Evolutionary conservation across 2,888 invertebrate species (phyloP).

Genomic region (Teleogryllus oceanicus): DNA sequence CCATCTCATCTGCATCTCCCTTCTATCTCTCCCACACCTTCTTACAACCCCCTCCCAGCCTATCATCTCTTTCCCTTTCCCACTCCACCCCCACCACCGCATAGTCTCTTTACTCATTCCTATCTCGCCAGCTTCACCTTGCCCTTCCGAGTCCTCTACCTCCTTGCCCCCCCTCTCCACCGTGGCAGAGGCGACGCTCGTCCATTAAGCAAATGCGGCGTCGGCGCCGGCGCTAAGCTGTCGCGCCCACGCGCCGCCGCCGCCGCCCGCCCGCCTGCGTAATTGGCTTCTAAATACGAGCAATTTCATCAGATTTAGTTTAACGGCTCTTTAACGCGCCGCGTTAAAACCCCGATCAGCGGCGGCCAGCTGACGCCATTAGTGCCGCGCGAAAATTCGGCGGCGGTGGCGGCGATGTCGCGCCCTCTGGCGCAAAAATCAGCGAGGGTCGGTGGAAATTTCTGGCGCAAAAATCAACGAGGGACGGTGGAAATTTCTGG

Average conservation of each 20-base stretch:
- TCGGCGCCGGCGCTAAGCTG: not conserved
- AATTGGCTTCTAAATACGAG: constrained; percentile 10
- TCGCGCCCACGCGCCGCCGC: not conserved
- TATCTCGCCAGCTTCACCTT: no score
- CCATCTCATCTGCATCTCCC: no score
- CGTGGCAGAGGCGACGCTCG: not conserved
- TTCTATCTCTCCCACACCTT: no score
- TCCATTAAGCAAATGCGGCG: constrained; percentile 18
- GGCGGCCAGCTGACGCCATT: not conserved
- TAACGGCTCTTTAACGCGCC: not conserved
- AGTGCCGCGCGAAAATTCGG: not conserved
- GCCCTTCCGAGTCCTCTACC: no score
- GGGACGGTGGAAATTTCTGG: not conserved
- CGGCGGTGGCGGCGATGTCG: not conserved
- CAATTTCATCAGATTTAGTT: constrained; percentile 18
- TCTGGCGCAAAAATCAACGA: not conserved
- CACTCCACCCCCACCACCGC: no score
- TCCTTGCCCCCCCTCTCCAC: no score
- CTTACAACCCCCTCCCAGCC: no score
- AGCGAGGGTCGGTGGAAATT: not conserved
- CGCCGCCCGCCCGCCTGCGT: not conserved
- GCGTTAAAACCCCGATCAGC: constrained; percentile 1
- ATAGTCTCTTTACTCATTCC: no score
- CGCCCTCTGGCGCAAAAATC: not conserved
- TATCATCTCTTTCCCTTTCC: no score